These are phyloP conservation scores for Pseudorasbora parva DNA, from an alignment of 2,113 vertebrate species.

Conservation along the genomic window DNA sequence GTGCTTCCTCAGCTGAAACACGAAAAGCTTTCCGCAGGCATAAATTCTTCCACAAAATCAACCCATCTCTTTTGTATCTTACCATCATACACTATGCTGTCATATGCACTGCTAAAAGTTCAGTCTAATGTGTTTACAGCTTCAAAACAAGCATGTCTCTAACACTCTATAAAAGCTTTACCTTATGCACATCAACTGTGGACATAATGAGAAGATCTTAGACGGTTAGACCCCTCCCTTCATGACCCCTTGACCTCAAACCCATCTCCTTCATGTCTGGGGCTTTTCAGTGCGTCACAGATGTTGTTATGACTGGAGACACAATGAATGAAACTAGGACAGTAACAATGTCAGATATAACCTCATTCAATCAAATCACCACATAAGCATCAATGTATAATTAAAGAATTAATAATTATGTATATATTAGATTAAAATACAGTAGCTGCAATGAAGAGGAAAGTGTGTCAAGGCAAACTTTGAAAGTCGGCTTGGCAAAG, in stretches of 20 bases:
- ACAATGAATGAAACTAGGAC: conserved; percentile 1
- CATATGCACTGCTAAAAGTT: not conserved
- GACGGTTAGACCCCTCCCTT: conserved; percentile 36
- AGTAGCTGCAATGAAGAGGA: not conserved
- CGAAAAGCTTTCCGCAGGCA: not conserved
- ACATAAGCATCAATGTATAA: not conserved
- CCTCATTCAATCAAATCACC: not conserved
- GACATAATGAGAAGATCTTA: not conserved
- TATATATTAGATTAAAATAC: not conserved
- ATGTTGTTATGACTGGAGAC: conserved; percentile 61
- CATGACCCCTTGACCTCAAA: conserved; percentile 55
- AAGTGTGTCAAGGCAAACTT: not conserved
- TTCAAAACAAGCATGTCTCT: too few relatives aligned
- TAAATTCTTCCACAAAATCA: not conserved
- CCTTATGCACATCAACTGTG: not conserved
- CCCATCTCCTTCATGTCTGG: conserved; percentile 58
- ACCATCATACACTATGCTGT: not conserved
- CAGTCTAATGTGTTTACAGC: not conserved
- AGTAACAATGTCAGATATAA: not conserved
- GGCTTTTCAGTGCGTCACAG: conserved; percentile 55
- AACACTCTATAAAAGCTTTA: not conserved
- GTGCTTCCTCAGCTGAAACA: not conserved
- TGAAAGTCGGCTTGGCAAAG: not conserved
- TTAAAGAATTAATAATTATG: not conserved
- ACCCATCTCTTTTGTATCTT: not conserved